phyloP scores from a whole-genome alignment of 2,797 vertebrate species.

The Bovichtus variegatus region DNA sequence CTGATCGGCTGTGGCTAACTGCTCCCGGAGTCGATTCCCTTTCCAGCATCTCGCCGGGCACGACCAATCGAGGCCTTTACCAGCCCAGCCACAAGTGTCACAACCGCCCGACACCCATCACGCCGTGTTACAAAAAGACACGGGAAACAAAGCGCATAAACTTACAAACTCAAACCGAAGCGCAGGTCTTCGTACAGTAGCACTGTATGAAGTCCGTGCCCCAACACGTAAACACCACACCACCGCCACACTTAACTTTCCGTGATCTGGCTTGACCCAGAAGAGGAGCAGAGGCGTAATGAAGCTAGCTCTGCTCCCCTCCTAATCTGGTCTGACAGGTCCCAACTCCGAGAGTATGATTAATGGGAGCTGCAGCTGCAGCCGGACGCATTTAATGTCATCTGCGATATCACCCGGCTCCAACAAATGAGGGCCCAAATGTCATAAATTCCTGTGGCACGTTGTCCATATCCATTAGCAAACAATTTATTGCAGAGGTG shows the following conservation, averaged over 20 bases:
- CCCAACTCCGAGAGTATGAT: slow-evolving; percentile 77
- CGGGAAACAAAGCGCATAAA: slow-evolving; percentile 10
- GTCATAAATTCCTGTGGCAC: slow-evolving; percentile 77
- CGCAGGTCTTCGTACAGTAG: neutral
- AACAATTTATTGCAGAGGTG: slow-evolving; percentile 77
- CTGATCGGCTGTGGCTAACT: slow-evolving; percentile 47
- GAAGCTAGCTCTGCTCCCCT: slow-evolving; percentile 56
- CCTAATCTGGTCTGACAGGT: slow-evolving; percentile 72
- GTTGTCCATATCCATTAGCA: slow-evolving; percentile 80
- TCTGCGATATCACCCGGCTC: slow-evolving; percentile 68
- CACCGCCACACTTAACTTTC: slow-evolving; percentile 33
- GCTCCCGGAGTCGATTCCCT: slow-evolving; percentile 31
- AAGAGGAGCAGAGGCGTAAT: slow-evolving; percentile 57
- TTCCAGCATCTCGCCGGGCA: slow-evolving; percentile 14
- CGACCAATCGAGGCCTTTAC: slow-evolving; percentile 45
- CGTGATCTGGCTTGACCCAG: slow-evolving; percentile 46
- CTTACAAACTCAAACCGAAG: neutral
- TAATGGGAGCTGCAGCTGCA: slow-evolving; percentile 71
- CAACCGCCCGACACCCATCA: slow-evolving; percentile 40
- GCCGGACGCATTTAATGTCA: slow-evolving; percentile 79
- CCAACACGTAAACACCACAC: slow-evolving; percentile 25
- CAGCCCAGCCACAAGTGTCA: slow-evolving; percentile 42
- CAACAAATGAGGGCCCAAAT: slow-evolving; percentile 64
- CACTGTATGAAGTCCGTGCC: slow-evolving; percentile 24
- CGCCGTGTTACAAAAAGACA: slow-evolving; percentile 46